Base-by-base conservation (phyloP, 2,113 vertebrate species). In the Malurus melanocephalus region DNA sequence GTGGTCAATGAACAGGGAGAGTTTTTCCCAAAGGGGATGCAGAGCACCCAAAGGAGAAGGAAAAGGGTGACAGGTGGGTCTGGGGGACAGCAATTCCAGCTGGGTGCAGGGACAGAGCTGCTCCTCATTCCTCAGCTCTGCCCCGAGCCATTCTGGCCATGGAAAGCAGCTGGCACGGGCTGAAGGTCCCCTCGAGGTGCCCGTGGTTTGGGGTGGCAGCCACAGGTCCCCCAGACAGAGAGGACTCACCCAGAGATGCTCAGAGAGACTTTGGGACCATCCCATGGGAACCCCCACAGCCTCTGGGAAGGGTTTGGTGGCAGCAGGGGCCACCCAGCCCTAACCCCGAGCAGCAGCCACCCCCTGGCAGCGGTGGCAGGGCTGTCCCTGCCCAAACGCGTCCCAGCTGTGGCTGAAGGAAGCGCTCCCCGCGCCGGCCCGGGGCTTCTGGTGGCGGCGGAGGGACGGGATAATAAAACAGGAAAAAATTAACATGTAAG, bases 401-500 rank as follows among this genome's bases (percentile, higher is more conserved):
- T 66, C 93, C 90, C 92, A 90, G 93, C 88, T 93, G 92, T 0
- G 80, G 62, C 91, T 10, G 67, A 40, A 77, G 67, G 94, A 88
- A 95, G 86, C 42, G 9, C 49, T 85, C 90, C 85, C 94, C 30
- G 79, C 43, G 65, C 92, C 18, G 28, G 68, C 84, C 91, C 75
- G 45, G 62, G 66, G 66, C 40, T 95, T 89, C 95, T 94, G 87
- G 92, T 93, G 89, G 93, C 66, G 6, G 80, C 88, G 67, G 92
- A 95, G 92, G 94, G 96, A 94, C 93, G 82, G 96, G 93, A 97
- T 91, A 94, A 93, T 97, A 96, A 97, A 97, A 96, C 95, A 96
- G 97, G 96, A 96, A 96, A 96, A 97, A 97, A 97, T 97, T 98
- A 97, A 96, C 97, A 97, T 97, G 95, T 97, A 97, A 95, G 96